Base-by-base conservation (phyloP, 2,888 invertebrate genomes). In the Tetanocera ferruginea region DNA sequence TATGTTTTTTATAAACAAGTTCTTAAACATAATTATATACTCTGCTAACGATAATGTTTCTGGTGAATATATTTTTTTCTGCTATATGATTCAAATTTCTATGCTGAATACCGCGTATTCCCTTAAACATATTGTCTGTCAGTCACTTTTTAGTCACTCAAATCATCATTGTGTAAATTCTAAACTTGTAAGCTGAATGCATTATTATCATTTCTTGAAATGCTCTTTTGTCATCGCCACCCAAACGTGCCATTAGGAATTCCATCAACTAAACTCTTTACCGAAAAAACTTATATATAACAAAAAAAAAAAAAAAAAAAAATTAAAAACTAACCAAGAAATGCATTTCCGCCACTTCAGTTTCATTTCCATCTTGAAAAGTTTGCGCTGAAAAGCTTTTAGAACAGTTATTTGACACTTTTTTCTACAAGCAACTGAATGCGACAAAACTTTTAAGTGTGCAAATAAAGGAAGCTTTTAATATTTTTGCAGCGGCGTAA, bases 381-480 rank as follows among this genome's bases (percentile, higher is more conserved):
- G 75, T 75, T 75, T 67, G 75, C 55, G 66, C 49, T 57, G 66
- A 55, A 57, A 67, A 67, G 75, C 75, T 75, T 75, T 75, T 67
- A 66, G 19, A 75, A 67, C 31, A 37, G 66, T 75, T 67, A 55
- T 55, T 75, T 75, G 75, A 75, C 75, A 75, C 75, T 62, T 49
- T 75, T 66, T 55, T 23, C 51, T 60, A 37, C 31, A 34, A n/a
- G 37, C 75, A 52, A 23, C 49, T 43, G 74, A 64, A 49, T 19
- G 64, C 34, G 66, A n/a, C 37, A 34, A 75, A 69, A 75, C 43
- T 66, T 75, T 75, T 75, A 37, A 37, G 19, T 52, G 66, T 43
- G 37, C 52, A 55, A 66, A 55, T 60, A 49, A 49, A 37, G 72
- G 28, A 51, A 73, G 43, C 25, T 73, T 73, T 49, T 62, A 62